phyloP scores from a whole-genome alignment of 2,113 vertebrate genomes.

The Bombycilla garrulus region DNA sequence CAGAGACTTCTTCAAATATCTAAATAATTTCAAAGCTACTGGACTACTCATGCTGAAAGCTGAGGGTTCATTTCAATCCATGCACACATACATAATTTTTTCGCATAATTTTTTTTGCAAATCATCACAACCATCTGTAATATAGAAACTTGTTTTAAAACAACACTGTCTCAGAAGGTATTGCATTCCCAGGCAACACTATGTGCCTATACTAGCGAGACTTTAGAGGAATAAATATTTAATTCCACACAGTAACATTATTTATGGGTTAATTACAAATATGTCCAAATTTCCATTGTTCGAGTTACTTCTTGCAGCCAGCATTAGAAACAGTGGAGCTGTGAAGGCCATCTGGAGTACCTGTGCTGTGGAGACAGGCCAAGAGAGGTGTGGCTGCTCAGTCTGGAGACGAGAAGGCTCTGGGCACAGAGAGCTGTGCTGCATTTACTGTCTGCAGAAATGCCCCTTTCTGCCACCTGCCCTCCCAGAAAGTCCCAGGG shows the following conservation, averaged over 20 bases:
- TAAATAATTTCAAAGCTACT: background rate
- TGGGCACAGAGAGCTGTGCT: background rate
- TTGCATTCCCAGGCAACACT: background rate
- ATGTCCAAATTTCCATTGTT: rapidly evolving
- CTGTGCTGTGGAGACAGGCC: background rate
- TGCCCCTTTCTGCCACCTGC: background rate
- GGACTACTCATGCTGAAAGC: background rate
- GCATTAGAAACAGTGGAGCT: rapidly evolving
- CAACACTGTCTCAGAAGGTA: background rate
- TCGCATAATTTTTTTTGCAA: background rate
- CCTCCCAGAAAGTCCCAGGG: background rate
- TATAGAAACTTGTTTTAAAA: background rate
- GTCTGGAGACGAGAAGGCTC: background rate
- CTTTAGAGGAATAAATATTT: background rate
- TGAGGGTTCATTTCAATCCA: background rate
- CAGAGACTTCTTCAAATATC: background rate
- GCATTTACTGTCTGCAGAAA: background rate
- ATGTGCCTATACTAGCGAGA: background rate
- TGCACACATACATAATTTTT: background rate
- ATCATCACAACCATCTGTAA: background rate
- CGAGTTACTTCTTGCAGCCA: rapidly evolving
- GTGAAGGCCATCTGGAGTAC: background rate
- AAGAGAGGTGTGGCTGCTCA: background rate
- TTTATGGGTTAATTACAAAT: conserved; percentile 2
- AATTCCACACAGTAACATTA: background rate